Conservation (phyloP, 2,888 invertebrate species). For the Oligia strigilis region DNA sequence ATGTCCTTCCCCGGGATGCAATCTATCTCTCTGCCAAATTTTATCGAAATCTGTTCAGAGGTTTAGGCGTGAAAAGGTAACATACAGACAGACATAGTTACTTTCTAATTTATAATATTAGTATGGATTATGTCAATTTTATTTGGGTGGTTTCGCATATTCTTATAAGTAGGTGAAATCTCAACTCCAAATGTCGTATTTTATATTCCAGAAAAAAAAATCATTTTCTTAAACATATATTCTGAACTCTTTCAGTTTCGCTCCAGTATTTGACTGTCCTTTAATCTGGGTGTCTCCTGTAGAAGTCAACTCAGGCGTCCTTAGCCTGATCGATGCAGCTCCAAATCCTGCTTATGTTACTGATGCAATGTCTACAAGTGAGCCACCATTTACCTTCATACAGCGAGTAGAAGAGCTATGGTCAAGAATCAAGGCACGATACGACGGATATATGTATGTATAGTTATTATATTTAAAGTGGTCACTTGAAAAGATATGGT, state of each 20-base stretch:
- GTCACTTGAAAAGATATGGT: background rate
- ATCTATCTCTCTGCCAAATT: too few species aligned
- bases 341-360: conserved; percentile 72
- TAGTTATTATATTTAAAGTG: background rate
- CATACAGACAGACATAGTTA: too few species aligned
- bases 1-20: too few species aligned
- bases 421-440: conserved; percentile 47
- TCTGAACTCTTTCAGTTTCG: conserved; percentile 71
- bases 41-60: too few species aligned
- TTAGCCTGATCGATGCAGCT: conserved; percentile 74
- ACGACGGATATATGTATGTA: conserved; percentile 52
- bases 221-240: background rate
- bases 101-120: too few species aligned
- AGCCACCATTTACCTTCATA: conserved; percentile 70
- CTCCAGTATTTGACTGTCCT: conserved; percentile 77
- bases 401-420: conserved; percentile 68
- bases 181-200: background rate
- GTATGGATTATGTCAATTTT: background rate
- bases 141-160: background rate
- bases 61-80: too few species aligned
- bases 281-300: conserved; percentile 78
- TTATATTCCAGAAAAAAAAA: background rate
- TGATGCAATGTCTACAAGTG: conserved; percentile 55
- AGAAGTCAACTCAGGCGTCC: conserved; percentile 73
- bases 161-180: background rate